Conservation (phyloP, 1,140 invertebrate species). For the Procambarus virginalis region DNA sequence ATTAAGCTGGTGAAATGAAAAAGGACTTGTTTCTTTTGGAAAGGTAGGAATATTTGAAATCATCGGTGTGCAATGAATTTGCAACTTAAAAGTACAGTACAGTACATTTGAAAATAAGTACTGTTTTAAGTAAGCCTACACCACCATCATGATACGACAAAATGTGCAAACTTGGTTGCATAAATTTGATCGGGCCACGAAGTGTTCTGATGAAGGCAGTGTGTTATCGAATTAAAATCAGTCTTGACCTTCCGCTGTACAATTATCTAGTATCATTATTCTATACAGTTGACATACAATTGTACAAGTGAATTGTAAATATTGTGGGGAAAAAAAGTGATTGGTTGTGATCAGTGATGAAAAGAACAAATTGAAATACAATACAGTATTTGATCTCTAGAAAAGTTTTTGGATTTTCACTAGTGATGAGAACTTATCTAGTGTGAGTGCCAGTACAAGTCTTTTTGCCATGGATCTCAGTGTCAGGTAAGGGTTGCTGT, state of each 20-base stretch:
- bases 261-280: neutral
- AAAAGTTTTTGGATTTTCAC: constrained; percentile 5
- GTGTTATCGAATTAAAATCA: neutral
- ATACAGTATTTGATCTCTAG: neutral
- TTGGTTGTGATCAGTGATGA: neutral
- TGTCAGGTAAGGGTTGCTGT: constrained; percentile 11
- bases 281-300: neutral
- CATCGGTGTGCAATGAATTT: no score
- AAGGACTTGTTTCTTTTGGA: no score
- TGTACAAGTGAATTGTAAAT: neutral
- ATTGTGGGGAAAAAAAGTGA: neutral
- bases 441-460: constrained; percentile 30
- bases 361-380: constrained; percentile 4
- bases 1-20: no score
- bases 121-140: no score
- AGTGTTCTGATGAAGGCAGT: no score
- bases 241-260: neutral
- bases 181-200: no score
- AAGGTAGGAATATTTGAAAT: no score
- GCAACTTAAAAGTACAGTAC: no score
- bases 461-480: constrained; percentile 33
- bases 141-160: neutral
- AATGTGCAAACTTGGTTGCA: neutral
- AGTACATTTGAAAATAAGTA: no score
- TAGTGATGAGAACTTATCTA: constrained; percentile 34